Evolutionary conservation across 1,140 invertebrate species (phyloP), one percentile per base, ranked within the genome.

Genomic region (Trichonephila clavipes): DNA sequence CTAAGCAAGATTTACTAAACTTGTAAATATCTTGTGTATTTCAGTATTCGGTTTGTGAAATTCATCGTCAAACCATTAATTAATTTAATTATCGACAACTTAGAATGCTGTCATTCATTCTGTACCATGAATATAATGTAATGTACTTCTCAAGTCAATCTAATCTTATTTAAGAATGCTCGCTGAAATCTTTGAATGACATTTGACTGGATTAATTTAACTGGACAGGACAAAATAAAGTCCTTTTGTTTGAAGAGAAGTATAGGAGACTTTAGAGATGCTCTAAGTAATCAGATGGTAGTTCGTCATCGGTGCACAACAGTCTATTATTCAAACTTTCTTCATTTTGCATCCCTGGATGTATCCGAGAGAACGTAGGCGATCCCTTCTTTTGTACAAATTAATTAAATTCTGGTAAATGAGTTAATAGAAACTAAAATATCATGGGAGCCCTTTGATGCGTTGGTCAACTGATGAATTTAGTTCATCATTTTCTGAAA

Each of bases 381-480:
- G 6, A 77, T 77, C 28, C 24, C 18, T 77, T 77, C 18, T 77
- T 77, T 77, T 77, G 28, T 77, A 40, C 34, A 77, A 77, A 77
- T 77, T 34, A 77, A 77, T 77, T 34, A 40, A 77, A 77, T 77
- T 77, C 14, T 77, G 34, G 16, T 77, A 77, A 77, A 77, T 77
- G 16, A 40, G 72, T 77, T 19, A 77, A 77, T 77, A 28, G 28
- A 77, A 40, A 77, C 34, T 34, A 34, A 16, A 40, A 77, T 77
- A 77, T 77, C 72, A 34, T 7, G 28, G 28, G 14, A 40, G 72
- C 12, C 28, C 18, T 77, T 34, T 34, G 72, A 77, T 77, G 28
- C 28, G 6, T 40, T 77, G 24, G 72, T 77, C 72, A 40, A 40
- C 28, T 16, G 72, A 77, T 77, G 28, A 77, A 77, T 77, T 34